These are phyloP conservation scores for Sorex fumeus DNA, from an alignment of 2,113 vertebrate species.

Conservation along the genomic window DNA sequence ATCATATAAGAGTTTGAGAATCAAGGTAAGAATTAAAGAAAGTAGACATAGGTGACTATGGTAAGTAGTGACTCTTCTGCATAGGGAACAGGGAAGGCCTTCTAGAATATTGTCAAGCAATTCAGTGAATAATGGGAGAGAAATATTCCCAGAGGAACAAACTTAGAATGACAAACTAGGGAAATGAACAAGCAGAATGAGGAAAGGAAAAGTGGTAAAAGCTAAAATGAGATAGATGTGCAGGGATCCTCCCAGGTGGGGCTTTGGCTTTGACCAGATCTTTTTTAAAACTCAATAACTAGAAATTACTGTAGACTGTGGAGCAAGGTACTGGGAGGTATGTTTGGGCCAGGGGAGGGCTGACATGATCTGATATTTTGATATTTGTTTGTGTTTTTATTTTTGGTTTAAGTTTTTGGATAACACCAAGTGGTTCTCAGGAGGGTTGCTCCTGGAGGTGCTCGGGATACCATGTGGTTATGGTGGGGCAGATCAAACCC, in stretches of 20 bases:
- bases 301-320: neutral
- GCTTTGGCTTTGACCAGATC: neutral
- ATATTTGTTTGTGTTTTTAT: too few relatives aligned
- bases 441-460: too few relatives aligned
- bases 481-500: too few relatives aligned
- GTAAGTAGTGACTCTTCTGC: neutral
- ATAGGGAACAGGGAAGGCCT: neutral
- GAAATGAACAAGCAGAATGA: neutral
- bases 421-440: too few relatives aligned
- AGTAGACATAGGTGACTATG: neutral
- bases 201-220: neutral
- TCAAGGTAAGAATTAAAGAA: neutral
- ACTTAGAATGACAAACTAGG: neutral
- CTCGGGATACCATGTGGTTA: too few relatives aligned
- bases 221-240: neutral
- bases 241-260: neutral
- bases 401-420: too few relatives aligned
- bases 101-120: neutral
- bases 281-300: neutral
- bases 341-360: too few relatives aligned
- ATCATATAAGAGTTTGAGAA: too few relatives aligned
- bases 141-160: neutral
- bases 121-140: neutral
- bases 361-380: neutral
- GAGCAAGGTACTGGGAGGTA: neutral